Base-by-base conservation (phyloP, 2,797 vertebrate genomes). In the Characodon lateralis region DNA sequence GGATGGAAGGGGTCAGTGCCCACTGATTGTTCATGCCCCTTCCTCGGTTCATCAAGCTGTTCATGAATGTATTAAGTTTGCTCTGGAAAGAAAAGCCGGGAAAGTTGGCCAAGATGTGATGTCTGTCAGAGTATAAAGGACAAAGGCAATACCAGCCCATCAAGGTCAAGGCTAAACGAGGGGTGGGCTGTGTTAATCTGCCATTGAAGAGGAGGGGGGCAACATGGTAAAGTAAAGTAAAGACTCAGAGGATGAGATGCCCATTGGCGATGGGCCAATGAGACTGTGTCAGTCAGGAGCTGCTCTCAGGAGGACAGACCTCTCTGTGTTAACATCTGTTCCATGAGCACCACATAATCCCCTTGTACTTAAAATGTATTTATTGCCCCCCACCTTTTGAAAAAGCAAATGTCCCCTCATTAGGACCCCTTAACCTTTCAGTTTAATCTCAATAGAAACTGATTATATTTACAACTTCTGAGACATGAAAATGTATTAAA, bases 301-400 rank as follows among this genome's bases (percentile, higher is more conserved):
- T 12, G 2, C 80, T 88, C 89, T 88, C 77, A 74, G 82, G 85
- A 89, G 89, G 70, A 74, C n/a, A 80, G 77, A 84, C 73, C 87
- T 89, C 75, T 82, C 83, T 73, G 51, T 92, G 88, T 92, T 90
- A 91, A 92, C 93, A 93, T 94, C 92, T 94, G 93, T 81, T 93
- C 88, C 72, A 83, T 35, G 0, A 84, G 76, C 81, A 72, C 80
- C 77, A 83, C 77, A 79, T 91, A 92, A 94, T 93, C 92, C 87
- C 48, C 78, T 48, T 78, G 69, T 84, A 82, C 70, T 84, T 87
- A 82, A 84, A 83, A 90, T 87, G 76, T 90, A 86, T 86, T 31
- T 89, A 85, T 87, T 35, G 56, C 65, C 79, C 87, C 83, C 78
- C 85, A 6, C 81, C 76, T 46, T 75, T 61, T 55, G 74, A 77